Evolutionary conservation across 2,113 vertebrate species (phyloP).

Genomic region (Tonatia bakeri): DNA sequence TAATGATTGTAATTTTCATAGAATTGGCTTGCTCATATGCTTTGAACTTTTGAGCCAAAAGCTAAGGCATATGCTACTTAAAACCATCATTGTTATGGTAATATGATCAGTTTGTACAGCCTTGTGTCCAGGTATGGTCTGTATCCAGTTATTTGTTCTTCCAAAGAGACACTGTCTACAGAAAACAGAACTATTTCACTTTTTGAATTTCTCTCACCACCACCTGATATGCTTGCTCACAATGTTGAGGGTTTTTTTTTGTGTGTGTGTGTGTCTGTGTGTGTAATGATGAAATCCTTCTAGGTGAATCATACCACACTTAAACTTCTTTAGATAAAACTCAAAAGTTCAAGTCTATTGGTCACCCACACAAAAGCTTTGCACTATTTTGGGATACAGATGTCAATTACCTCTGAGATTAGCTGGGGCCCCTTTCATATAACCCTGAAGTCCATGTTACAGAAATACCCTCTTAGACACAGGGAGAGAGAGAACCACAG

Average conservation of each 20-base stretch:
- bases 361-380: background rate
- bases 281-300: slow-evolving; percentile 33
- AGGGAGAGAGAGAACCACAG: background rate
- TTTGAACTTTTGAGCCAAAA: background rate
- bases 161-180: slow-evolving; percentile 6
- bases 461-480: background rate
- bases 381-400: background rate
- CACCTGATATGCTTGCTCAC: background rate
- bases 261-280: background rate
- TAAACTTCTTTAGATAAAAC: slow-evolving; percentile 1
- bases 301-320: slow-evolving; percentile 32
- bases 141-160: background rate
- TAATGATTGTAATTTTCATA: background rate
- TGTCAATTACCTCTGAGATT: background rate
- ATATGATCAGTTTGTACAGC: background rate
- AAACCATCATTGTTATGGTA: background rate
- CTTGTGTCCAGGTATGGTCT: background rate
- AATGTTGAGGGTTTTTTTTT: background rate
- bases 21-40: background rate
- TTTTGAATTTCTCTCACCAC: slow-evolving; percentile 28
- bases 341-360: background rate
- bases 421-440: background rate
- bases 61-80: background rate
- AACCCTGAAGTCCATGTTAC: background rate
- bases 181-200: background rate